These are phyloP conservation scores for Natator depressus DNA, from an alignment of 2,113 vertebrate genomes.

Conservation along the genomic window DNA sequence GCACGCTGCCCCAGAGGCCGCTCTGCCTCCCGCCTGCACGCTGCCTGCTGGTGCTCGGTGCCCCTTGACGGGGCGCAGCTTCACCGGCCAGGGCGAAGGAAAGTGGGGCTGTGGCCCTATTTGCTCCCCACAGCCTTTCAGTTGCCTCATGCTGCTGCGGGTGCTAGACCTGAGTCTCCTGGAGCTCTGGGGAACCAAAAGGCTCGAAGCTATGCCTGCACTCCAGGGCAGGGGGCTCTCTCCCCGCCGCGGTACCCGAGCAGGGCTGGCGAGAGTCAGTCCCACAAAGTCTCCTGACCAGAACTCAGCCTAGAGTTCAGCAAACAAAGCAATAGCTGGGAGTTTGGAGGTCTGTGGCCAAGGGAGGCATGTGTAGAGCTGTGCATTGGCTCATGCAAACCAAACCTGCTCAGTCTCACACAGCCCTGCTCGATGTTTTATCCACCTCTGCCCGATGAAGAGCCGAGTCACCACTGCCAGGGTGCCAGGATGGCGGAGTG, in stretches of 20 bases:
- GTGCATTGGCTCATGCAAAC: background rate
- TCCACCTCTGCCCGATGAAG: background rate
- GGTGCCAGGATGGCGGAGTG: background rate
- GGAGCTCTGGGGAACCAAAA: background rate
- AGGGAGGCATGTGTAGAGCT: background rate
- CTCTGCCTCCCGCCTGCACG: background rate
- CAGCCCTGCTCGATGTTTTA: background rate
- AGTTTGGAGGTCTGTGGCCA: background rate
- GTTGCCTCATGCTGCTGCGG: background rate
- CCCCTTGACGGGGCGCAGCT: no score
- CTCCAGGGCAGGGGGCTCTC: background rate
- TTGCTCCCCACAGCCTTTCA: background rate
- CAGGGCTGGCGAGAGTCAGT: background rate
- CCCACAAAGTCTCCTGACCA: background rate
- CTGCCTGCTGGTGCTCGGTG: no score
- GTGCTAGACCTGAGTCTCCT: background rate
- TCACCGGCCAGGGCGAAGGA: background rate
- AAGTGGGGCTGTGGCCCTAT: background rate
- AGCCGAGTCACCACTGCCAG: background rate
- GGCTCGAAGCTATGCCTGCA: background rate
- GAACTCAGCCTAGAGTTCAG: background rate
- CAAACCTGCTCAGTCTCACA: background rate
- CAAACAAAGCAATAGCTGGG: background rate
- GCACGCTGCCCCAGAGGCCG: background rate
- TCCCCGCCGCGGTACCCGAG: background rate